Percentiles rank a stretch among this genome's conserved stretches.
Evolutionary conservation across 2,888 invertebrate species (phyloP).

Genomic region (Eustalomyia histrio): DNA sequence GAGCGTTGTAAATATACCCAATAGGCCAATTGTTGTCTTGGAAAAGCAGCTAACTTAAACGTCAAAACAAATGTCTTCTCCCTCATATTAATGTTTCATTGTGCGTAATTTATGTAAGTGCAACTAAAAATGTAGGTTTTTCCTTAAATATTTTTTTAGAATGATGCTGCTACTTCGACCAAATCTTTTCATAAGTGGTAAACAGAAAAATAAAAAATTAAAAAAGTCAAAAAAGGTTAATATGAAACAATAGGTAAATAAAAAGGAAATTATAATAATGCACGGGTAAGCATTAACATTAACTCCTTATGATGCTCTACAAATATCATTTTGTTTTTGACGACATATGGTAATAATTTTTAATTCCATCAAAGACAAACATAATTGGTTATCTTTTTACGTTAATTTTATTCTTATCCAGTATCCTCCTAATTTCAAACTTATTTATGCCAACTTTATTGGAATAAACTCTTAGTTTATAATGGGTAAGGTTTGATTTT

Average conservation of each 20-base stretch:
- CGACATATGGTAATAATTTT: not conserved
- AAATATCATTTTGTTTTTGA: slow-evolving; percentile 11
- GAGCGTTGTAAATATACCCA: slow-evolving; percentile 43
- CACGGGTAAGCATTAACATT: slow-evolving; percentile 38
- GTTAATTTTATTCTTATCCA: not conserved
- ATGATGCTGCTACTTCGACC: not conserved
- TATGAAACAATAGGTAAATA: slow-evolving; percentile 30
- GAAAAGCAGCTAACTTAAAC: slow-evolving; percentile 40
- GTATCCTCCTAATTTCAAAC: not conserved
- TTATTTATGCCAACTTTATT: not conserved
- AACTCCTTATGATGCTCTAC: slow-evolving; percentile 11
- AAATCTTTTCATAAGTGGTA: slow-evolving; percentile 20
- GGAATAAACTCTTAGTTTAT: not conserved
- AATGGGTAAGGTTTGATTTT: not conserved
- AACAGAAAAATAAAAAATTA: slow-evolving; percentile 9
- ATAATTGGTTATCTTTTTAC: too few species aligned
- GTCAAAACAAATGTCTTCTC: not conserved
- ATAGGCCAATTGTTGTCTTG: slow-evolving; percentile 32
- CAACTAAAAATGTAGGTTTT: slow-evolving; percentile 33
- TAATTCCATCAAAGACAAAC: not conserved
- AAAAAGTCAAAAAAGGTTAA: not conserved
- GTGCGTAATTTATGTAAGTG: slow-evolving; percentile 52
- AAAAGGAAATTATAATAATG: slow-evolving; percentile 25
- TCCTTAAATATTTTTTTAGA: slow-evolving; percentile 25
- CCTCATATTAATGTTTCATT: slow-evolving; percentile 21